Evolutionary conservation across 2,113 vertebrate genomes (phyloP).

Genomic region (Nannobrachium achirus): DNA sequence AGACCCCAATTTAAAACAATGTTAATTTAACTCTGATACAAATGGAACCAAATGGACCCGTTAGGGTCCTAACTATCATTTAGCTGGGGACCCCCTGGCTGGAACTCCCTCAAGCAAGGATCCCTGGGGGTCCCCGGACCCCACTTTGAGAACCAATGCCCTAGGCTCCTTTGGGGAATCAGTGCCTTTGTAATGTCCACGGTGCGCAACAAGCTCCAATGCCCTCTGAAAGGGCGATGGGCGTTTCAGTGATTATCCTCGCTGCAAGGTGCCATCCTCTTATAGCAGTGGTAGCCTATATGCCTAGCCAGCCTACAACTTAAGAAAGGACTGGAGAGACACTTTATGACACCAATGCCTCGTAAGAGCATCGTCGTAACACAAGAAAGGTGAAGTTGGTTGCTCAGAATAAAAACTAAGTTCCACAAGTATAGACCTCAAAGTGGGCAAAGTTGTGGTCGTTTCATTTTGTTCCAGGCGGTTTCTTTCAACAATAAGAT

Average conservation of each 20-base stretch:
- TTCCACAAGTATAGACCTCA: slow-evolving; percentile 9
- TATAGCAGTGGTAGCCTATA: not conserved
- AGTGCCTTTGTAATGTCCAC: slow-evolving; percentile 35
- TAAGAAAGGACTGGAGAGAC: slow-evolving; percentile 36
- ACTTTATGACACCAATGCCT: slow-evolving; percentile 55
- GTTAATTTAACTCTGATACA: too few species aligned
- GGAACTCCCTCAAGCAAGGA: too few species aligned
- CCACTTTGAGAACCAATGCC: too few species aligned
- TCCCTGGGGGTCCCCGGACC: too few species aligned
- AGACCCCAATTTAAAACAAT: too few species aligned
- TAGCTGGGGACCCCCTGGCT: too few species aligned
- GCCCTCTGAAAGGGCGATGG: slow-evolving; percentile 70
- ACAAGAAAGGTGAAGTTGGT: slow-evolving; percentile 21
- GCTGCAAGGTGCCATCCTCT: slow-evolving; percentile 77
- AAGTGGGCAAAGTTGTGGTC: too few species aligned
- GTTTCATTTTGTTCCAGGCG: not conserved
- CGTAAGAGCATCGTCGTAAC: not conserved
- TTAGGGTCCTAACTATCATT: too few species aligned
- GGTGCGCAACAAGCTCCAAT: slow-evolving; percentile 25
- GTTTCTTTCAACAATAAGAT: too few species aligned
- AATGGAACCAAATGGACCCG: too few species aligned
- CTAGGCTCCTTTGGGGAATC: slow-evolving; percentile 1
- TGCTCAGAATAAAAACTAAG: slow-evolving; percentile 11
- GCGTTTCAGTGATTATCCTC: slow-evolving; percentile 83
- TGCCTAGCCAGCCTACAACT: too few species aligned